Base-by-base conservation (phyloP, 2,113 vertebrate genomes). In the Callocephalon fimbriatum region DNA sequence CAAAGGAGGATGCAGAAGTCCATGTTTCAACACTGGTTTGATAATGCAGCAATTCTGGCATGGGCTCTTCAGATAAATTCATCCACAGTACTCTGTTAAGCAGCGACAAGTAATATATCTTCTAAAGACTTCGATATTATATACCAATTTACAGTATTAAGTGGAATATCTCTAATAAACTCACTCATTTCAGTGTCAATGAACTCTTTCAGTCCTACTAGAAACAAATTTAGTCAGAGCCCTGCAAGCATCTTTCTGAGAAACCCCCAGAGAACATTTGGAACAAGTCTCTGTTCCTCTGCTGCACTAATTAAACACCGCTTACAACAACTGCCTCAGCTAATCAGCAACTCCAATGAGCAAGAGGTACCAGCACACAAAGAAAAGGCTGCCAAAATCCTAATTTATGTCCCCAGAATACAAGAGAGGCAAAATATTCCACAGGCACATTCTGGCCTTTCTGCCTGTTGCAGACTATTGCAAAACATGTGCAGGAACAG, bases 271-370 rank as follows among this genome's bases (percentile, higher is more conserved):
- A 90, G 92, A 86, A 86, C 75, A 67, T 72, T 91, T 54, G 77
- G 88, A 95, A 91, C 72, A 81, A 91, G 61, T 61, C 72, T 78
- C 79, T 91, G 16, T 72, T 92, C 88, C 82, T 95, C 40, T 65
- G 76, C 76, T 61, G 79, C 76, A 71, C 92, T 97, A 95, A 97
- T 95, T 97, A 94, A 95, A 86, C 90, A 95, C 77, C 17, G 21
- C 75, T 94, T 82, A 92, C 71, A 90, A 42, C 54, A 95, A 90
- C 95, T 86, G 88, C 92, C 74, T 81, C 45, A 80, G 75, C 75
- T 95, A 95, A 93, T 90, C 85, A 93, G 65, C 82, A 92, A 15
- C 67, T 82, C 70, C 86, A 80, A 67, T 10, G 86, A 94, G 93
- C 27, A 53, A 90, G 82, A 86, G 79, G 67, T 67, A 96, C 35